These are phyloP conservation scores for Channa maculata DNA, from an alignment of 2,113 vertebrate species.

Conservation along the genomic window DNA sequence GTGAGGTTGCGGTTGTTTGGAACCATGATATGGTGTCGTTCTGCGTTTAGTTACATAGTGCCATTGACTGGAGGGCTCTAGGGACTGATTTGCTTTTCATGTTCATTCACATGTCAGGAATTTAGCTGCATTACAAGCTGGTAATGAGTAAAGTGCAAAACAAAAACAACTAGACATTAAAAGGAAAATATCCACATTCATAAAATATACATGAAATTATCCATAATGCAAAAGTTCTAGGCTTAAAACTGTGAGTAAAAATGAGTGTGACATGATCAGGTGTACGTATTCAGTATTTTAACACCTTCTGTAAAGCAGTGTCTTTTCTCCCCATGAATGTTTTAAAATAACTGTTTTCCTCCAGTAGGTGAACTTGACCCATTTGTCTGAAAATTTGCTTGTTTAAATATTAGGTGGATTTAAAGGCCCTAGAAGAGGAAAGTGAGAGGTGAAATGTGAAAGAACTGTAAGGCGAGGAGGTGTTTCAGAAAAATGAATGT, in stretches of 20 bases:
- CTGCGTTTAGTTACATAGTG: background rate
- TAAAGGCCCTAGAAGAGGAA: conserved; percentile 13
- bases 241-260: background rate
- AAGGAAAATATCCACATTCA: conserved; percentile 10
- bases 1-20: background rate
- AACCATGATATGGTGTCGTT: background rate
- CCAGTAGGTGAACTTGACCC: conserved; percentile 46
- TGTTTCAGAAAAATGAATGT: background rate
- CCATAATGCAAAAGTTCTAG: conserved; percentile 50
- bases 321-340: conserved; percentile 46
- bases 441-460: conserved; percentile 38
- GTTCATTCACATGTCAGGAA: background rate
- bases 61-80: background rate
- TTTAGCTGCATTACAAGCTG: background rate
- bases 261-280: conserved; percentile 9
- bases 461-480: conserved; percentile 28
- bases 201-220: conserved; percentile 61
- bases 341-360: conserved; percentile 50
- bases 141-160: background rate
- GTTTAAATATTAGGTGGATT: conserved; percentile 44
- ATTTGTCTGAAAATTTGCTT: conserved; percentile 41
- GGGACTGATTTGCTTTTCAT: background rate
- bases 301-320: background rate
- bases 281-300: conserved; percentile 8
- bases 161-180: conserved; percentile 10